Percentiles rank a stretch among this genome's conserved stretches.
Conservation (phyloP, 2,888 invertebrate genomes). For the Masnerella sp. region DNA sequence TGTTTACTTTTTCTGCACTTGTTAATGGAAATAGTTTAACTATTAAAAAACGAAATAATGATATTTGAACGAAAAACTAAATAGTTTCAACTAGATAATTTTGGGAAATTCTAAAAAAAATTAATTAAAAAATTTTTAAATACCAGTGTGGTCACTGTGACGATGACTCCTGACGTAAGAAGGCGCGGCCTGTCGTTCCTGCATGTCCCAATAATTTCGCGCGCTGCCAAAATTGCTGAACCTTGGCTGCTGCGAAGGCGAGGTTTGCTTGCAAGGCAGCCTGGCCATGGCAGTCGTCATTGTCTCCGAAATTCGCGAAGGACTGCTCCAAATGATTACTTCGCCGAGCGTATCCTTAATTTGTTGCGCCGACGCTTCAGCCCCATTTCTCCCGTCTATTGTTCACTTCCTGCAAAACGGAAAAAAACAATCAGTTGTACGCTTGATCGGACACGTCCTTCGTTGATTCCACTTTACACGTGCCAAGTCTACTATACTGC, state of each 20-base stretch:
- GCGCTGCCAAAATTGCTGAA: conserved; percentile 69
- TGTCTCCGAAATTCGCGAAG: conserved; percentile 51
- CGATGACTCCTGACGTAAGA: conserved; percentile 72
- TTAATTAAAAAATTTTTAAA: no score
- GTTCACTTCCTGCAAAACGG: conserved; percentile 26
- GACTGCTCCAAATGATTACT: conserved; percentile 39
- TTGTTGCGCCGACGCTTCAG: conserved; percentile 71
- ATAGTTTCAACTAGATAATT: no score
- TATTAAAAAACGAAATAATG: no score
- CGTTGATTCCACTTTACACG: no score
- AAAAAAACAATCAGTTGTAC: background rate
- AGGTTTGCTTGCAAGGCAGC: conserved; percentile 75
- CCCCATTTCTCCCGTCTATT: conserved; percentile 70
- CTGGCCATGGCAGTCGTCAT: conserved; percentile 77
- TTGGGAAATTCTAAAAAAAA: no score
- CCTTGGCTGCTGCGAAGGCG: conserved; percentile 70
- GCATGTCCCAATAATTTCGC: conserved; percentile 75
- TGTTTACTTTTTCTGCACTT: no score
- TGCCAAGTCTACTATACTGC: no score
- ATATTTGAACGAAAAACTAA: no score
- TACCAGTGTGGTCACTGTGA: conserved; percentile 73
- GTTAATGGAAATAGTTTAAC: no score
- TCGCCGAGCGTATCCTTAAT: conserved; percentile 57
- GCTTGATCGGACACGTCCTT: no score
- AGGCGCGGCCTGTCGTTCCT: conserved; percentile 69